Conservation (phyloP, 2,113 vertebrate genomes). For the Phoxinus phoxinus region DNA sequence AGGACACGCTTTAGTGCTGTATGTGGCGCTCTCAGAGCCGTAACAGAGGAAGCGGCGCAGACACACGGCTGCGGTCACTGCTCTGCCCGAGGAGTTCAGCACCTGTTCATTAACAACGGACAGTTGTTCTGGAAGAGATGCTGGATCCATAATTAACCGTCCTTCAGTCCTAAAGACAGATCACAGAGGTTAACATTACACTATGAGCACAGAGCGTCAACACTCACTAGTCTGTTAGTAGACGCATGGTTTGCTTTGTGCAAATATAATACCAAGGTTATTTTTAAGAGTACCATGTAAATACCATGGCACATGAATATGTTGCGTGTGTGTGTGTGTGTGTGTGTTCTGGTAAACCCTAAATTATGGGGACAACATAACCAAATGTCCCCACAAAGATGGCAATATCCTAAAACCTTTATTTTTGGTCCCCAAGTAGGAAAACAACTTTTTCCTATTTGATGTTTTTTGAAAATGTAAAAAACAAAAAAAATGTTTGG, state of each 20-base stretch:
- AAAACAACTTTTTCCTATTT: too few relatives aligned
- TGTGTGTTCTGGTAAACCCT: too few relatives aligned
- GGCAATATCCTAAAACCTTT: too few relatives aligned
- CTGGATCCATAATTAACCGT: constrained; percentile 29
- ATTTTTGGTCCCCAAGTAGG: too few relatives aligned
- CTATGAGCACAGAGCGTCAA: not conserved
- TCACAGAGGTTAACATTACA: not conserved
- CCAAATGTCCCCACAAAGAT: too few relatives aligned
- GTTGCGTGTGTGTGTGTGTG: too few relatives aligned
- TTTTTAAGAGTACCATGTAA: too few relatives aligned
- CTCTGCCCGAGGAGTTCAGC: constrained; percentile 70
- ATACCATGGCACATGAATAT: too few relatives aligned
- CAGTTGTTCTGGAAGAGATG: constrained; percentile 20
- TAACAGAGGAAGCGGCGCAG: constrained; percentile 90
- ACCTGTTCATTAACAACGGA: not conserved
- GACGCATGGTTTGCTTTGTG: not conserved
- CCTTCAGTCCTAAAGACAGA: constrained; percentile 5
- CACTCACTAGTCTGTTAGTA: not conserved
- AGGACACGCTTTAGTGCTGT: constrained; percentile 80
- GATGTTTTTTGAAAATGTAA: too few relatives aligned
- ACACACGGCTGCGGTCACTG: constrained; percentile 77
- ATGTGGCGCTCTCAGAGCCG: constrained; percentile 83
- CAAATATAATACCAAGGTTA: not conserved
- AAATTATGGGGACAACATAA: too few relatives aligned
- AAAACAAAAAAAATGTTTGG: too few relatives aligned